A percentile compares a stretch with the other conserved stretches of the same genome.
Evolutionary conservation across 1,140 invertebrate species (phyloP).

Genomic region (Lanistes nyassanus): DNA sequence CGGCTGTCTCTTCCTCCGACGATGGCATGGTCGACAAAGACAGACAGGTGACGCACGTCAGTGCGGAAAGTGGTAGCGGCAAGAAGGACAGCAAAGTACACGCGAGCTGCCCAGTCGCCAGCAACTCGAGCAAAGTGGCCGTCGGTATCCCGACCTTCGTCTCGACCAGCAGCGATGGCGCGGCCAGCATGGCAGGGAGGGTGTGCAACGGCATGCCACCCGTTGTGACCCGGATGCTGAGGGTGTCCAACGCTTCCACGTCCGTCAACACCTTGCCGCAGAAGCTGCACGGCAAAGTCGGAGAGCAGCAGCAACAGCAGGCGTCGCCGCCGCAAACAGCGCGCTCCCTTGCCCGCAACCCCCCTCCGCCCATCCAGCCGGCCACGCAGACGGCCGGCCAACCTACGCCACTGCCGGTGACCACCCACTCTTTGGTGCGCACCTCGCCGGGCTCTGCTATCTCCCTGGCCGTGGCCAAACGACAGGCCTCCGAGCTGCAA

Average conservation of each 20-base stretch:
- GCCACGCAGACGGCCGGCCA: not conserved
- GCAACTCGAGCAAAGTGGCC: not conserved
- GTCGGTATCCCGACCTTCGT: not conserved
- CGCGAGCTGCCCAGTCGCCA: too few relatives aligned
- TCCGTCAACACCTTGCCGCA: conserved; percentile 18
- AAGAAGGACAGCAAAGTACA: too few relatives aligned
- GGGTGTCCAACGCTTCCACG: conserved; percentile 13
- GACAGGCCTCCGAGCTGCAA: conserved; percentile 6
- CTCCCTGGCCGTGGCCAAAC: not conserved
- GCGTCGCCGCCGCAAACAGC: not conserved
- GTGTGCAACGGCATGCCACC: conserved; percentile 14
- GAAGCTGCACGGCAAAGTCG: not conserved
- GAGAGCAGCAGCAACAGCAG: not conserved
- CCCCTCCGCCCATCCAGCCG: not conserved
- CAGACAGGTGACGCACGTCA: too few relatives aligned
- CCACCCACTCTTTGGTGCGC: not conserved
- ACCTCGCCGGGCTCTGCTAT: not conserved
- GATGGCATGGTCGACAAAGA: too few relatives aligned
- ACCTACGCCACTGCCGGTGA: not conserved
- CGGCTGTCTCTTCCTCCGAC: too few relatives aligned
- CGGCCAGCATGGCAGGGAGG: not conserved
- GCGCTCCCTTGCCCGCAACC: not conserved
- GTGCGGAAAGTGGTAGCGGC: too few relatives aligned
- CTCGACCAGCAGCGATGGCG: not conserved
- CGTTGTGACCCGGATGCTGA: conserved; percentile 5